These are phyloP conservation scores for Solen grandis DNA, from an alignment of 1,140 invertebrate genomes.

Conservation along the genomic window DNA sequence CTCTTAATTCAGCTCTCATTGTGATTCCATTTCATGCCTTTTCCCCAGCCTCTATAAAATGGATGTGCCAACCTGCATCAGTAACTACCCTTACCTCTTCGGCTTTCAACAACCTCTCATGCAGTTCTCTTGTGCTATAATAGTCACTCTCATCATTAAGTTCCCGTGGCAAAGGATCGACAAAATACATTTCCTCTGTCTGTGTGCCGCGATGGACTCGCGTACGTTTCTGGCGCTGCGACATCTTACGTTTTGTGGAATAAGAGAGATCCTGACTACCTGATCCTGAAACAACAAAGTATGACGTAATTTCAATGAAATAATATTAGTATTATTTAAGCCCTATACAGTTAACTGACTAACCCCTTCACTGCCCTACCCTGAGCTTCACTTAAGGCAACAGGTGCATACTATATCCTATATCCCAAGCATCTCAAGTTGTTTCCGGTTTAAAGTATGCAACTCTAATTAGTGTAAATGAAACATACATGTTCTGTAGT, in stretches of 20 bases:
- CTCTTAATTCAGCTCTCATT: too few relatives aligned
- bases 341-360: background rate
- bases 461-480: too few relatives aligned
- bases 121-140: conserved; percentile 75
- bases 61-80: too few relatives aligned
- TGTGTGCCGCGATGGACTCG: conserved; percentile 73
- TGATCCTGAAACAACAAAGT: conserved; percentile 55
- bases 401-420: background rate
- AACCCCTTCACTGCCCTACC: too few relatives aligned
- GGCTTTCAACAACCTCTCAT: conserved; percentile 74
- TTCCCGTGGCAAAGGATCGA: conserved; percentile 58
- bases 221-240: conserved; percentile 73
- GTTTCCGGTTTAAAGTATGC: background rate
- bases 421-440: background rate
- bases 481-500: too few relatives aligned
- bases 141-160: conserved; percentile 71
- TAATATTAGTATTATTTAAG: background rate
- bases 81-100: conserved; percentile 76
- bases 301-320: too few relatives aligned
- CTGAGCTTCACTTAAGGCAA: too few relatives aligned
- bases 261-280: conserved; percentile 73
- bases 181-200: conserved; percentile 71
- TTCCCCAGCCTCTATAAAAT: too few relatives aligned
- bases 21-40: too few relatives aligned
- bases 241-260: conserved; percentile 77